These are phyloP conservation scores for Epinephelus fuscoguttatus DNA, from an alignment of 2,113 vertebrate species.

Conservation along the genomic window DNA sequence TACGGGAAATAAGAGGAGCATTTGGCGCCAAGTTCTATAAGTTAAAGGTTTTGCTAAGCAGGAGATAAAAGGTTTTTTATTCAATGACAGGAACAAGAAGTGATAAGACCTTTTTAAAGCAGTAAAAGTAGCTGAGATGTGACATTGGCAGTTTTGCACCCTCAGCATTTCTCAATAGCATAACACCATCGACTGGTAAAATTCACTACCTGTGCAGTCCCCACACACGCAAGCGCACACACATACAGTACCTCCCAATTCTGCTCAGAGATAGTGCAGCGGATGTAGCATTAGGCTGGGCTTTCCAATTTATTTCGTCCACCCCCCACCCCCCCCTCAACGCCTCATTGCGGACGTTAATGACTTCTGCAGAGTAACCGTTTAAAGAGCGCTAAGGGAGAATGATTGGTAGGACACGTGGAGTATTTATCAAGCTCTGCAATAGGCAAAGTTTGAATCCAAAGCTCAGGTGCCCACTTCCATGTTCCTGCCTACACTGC, in stretches of 20 bases:
- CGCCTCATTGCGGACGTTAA: slow-evolving; percentile 82
- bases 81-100: slow-evolving; percentile 55
- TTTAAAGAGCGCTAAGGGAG: slow-evolving; percentile 77
- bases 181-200: slow-evolving; percentile 57
- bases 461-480: slow-evolving; percentile 58
- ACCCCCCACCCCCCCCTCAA: slow-evolving; percentile 47
- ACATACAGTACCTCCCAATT: slow-evolving; percentile 39
- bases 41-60: slow-evolving; percentile 53
- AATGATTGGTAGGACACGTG: slow-evolving; percentile 68
- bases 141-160: slow-evolving; percentile 68
- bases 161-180: slow-evolving; percentile 73
- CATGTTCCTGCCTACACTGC: slow-evolving; percentile 10
- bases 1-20: not conserved
- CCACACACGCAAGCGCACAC: slow-evolving; percentile 6
- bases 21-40: slow-evolving; percentile 32
- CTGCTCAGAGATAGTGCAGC: slow-evolving; percentile 57
- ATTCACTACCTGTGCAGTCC: slow-evolving; percentile 62
- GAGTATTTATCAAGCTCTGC: slow-evolving; percentile 69
- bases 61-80: slow-evolving; percentile 56
- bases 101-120: slow-evolving; percentile 65
- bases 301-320: slow-evolving; percentile 76
- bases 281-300: slow-evolving; percentile 69
- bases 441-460: slow-evolving; percentile 59
- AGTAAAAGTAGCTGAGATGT: slow-evolving; percentile 66
- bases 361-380: slow-evolving; percentile 80